phyloP scores from a whole-genome alignment of 2,797 vertebrate genomes.

The Thripadectes ignobilis region DNA sequence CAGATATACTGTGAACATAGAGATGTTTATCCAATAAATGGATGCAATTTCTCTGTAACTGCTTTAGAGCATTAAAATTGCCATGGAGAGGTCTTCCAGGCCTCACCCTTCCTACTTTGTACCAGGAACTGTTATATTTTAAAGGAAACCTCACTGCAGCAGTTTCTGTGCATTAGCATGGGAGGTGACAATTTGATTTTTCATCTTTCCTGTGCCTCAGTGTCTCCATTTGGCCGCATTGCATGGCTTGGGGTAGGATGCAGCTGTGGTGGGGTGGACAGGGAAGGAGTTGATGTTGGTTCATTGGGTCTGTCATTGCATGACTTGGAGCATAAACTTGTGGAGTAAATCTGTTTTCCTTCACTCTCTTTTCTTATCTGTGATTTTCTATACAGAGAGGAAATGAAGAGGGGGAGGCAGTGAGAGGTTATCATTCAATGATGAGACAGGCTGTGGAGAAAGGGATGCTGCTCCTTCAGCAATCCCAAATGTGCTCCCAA shows the following conservation, averaged over 20 bases:
- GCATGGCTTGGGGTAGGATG: not conserved
- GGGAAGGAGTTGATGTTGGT: not conserved
- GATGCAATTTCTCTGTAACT: not conserved
- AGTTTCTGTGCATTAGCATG: not conserved
- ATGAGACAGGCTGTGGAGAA: not conserved
- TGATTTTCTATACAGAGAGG: conserved; percentile 20
- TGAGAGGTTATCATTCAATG: not conserved
- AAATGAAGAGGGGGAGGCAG: conserved; percentile 10
- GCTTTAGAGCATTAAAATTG: not conserved
- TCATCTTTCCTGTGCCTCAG: not conserved
- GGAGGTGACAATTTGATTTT: not conserved
- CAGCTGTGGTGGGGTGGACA: not conserved
- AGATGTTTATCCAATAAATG: not conserved
- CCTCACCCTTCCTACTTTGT: not conserved
- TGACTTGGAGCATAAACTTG: not conserved
- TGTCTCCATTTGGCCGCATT: not conserved
- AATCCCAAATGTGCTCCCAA: conserved; percentile 4
- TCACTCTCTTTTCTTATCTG: conserved; percentile 25
- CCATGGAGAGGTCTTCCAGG: not conserved
- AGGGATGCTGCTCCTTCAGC: conserved; percentile 29
- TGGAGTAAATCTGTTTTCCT: conserved; percentile 26
- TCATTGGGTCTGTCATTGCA: not conserved
- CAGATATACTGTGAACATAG: not conserved
- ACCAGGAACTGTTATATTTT: not conserved
- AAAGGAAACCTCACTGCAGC: not conserved